A percentile compares a stretch with the other conserved stretches of the same genome.
These are phyloP conservation scores for Cydia amplana DNA, from an alignment of 1,140 invertebrate species.

Conservation along the genomic window DNA sequence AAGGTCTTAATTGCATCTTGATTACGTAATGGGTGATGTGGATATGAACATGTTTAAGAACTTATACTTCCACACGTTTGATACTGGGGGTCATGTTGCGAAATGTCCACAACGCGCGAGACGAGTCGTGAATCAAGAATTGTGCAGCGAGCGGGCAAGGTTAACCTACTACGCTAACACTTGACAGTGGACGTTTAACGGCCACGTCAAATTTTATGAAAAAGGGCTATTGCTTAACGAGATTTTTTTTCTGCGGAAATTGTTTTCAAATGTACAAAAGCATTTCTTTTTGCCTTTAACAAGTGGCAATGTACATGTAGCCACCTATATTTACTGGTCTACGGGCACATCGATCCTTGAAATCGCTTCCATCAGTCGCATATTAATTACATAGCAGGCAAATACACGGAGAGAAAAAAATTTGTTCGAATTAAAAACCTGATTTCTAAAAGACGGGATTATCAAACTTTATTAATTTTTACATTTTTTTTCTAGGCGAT, in stretches of 20 bases:
- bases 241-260: neutral
- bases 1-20: slow-evolving; percentile 28
- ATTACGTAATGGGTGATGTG: slow-evolving; percentile 13
- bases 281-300: neutral
- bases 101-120: slow-evolving; percentile 32
- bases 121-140: slow-evolving; percentile 53
- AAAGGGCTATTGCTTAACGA: neutral
- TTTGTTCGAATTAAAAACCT: too few relatives aligned
- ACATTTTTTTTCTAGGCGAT: too few relatives aligned
- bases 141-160: slow-evolving; percentile 26
- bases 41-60: slow-evolving; percentile 20
- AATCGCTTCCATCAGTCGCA: slow-evolving; percentile 2
- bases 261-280: neutral
- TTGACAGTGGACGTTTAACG: slow-evolving; percentile 22
- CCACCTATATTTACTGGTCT: neutral
- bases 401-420: too few relatives aligned
- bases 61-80: slow-evolving; percentile 8
- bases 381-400: slow-evolving; percentile 16
- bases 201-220: neutral
- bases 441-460: too few relatives aligned
- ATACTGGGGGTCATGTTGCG: slow-evolving; percentile 26
- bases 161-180: slow-evolving; percentile 24
- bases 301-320: neutral
- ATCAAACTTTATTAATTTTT: too few relatives aligned
- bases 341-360: neutral